Base-by-base conservation (phyloP, 2,888 invertebrate species). In the Apotomis capreana region DNA sequence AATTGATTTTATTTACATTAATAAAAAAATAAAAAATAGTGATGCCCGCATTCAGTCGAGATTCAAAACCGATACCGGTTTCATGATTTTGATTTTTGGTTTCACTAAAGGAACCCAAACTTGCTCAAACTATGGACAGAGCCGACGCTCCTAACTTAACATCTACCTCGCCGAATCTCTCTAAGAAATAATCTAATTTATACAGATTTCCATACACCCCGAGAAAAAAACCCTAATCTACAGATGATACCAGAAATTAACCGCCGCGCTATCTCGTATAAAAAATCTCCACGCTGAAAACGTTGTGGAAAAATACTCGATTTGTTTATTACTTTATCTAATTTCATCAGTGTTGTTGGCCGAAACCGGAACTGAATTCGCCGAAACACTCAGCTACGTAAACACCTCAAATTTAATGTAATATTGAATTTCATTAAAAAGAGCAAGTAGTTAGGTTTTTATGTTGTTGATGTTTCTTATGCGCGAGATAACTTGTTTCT, bases 151-250 rank as follows among this genome's bases (percentile, higher is more conserved):
- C 82, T 76, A 85, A 86, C 88, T 88, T 88, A 88, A 83, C 72
- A 78, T 75, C 87, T 88, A 89, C 83, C 84, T 80, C 83, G 81
- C 84, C 84, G 83, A 83, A 87, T 88, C 86, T 88, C 85, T 86
- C 90, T 87, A 89, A 85, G 85, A 87, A 87, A 85, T 87, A 88
- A 83, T 78, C 90, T 90, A 92, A 87, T 91, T 92, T 92, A 89
- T 92, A 92, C 91, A 92, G 79, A 84, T 87, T 91, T 84, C 91
- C 92, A 89, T 91, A 91, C 91, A 92, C 91, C 92, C 89, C 83
- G 82, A 84, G 82, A 87, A 87, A 84, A 87, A 87, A 83, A 81
- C 79, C 77, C 81, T 84, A 85, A 81, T 59, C 87, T 90, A 90
- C 80, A 82, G 82, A 85, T 84, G 86, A 83, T 88, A 88, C 83